phyloP scores from a whole-genome alignment of 2,888 invertebrate species.

The Seira sanloemensis region DNA sequence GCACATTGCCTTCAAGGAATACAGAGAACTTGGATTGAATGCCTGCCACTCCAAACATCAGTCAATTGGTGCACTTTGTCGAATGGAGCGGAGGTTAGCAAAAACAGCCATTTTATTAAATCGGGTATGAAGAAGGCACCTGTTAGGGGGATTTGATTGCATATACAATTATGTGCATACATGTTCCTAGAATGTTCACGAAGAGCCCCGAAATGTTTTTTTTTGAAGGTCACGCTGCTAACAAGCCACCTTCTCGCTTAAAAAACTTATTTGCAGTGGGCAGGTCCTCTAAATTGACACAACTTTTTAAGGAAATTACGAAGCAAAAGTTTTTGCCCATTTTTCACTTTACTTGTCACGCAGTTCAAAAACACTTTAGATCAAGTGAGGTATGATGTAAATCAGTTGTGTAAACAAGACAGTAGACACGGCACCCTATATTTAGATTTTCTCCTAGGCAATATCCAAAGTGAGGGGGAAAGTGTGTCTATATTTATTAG shows the following conservation, averaged over 20 bases:
- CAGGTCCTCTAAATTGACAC: background rate
- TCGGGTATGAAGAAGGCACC: too few species aligned
- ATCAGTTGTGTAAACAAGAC: background rate
- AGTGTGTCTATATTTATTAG: too few species aligned
- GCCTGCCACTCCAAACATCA: constrained; percentile 63
- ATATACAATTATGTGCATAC: too few species aligned
- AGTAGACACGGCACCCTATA: too few species aligned
- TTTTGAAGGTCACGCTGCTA: background rate
- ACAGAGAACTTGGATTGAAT: constrained; percentile 58
- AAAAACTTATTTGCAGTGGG: background rate
- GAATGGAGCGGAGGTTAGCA: constrained; percentile 60
- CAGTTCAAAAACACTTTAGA: background rate
- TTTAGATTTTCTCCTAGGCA: too few species aligned
- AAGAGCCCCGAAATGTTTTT: too few species aligned
- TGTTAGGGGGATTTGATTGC: too few species aligned
- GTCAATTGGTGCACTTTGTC: constrained; percentile 60
- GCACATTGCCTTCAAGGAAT: constrained; percentile 62
- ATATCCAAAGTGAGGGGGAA: too few species aligned
- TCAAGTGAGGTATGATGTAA: background rate
- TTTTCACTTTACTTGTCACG: background rate
- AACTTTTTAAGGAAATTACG: background rate
- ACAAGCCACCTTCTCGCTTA: background rate
- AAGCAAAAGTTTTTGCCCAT: background rate
- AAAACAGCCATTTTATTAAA: too few species aligned
- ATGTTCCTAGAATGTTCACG: too few species aligned